A percentile compares a stretch with the other conserved stretches of the same genome.
These are phyloP conservation scores for Mixornis gularis DNA, from an alignment of 2,113 vertebrate genomes.

Conservation along the genomic window DNA sequence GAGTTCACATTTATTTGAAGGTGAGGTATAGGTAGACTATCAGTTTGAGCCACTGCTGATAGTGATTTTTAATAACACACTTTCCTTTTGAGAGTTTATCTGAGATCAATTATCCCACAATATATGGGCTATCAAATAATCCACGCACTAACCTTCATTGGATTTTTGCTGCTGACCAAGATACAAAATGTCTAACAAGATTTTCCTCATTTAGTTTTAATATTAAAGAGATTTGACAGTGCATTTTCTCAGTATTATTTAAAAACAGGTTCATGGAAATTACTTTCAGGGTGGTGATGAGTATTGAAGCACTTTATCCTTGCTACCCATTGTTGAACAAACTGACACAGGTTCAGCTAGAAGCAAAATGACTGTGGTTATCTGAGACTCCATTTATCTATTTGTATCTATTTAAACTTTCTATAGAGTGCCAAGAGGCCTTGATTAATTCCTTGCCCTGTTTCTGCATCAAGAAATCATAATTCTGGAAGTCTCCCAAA, in stretches of 20 bases:
- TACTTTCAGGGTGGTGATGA: not conserved
- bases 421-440: not conserved
- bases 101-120: not conserved
- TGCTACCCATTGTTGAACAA: not conserved
- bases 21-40: not conserved
- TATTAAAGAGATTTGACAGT: not conserved
- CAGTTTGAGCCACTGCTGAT: not conserved
- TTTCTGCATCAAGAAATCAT: constrained; percentile 8
- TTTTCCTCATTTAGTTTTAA: not conserved
- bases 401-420: constrained; percentile 8
- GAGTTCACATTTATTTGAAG: not conserved
- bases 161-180: not conserved
- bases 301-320: not conserved
- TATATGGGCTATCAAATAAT: not conserved
- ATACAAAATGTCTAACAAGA: not conserved
- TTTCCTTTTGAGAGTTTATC: not conserved
- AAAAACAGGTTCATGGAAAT: not conserved
- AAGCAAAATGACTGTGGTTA: not conserved
- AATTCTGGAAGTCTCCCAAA: not conserved
- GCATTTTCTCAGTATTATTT: not conserved
- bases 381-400: not conserved
- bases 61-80: not conserved
- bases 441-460: not conserved
- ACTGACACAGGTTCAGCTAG: not conserved
- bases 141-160: not conserved